phyloP scores from a whole-genome alignment of 2,113 vertebrate genomes.

The Mus musculus region GRCm39 chrX:137757501-137758000 shows the following conservation, averaged over 20 bases:
- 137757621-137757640: slow-evolving; percentile 62
- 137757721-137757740: slow-evolving; percentile 64
- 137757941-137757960: slow-evolving; percentile 61
- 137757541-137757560: slow-evolving; percentile 79
- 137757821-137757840: slow-evolving; percentile 46
- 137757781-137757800: slow-evolving; percentile 59
- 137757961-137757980: slow-evolving; percentile 16
- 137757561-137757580: slow-evolving; percentile 81
- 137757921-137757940: slow-evolving; percentile 4
- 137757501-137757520: slow-evolving; percentile 78
- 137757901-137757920: not conserved
- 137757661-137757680: slow-evolving; percentile 70
- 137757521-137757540: slow-evolving; percentile 77
- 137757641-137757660: slow-evolving; percentile 79
- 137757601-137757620: slow-evolving; percentile 82
- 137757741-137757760: slow-evolving; percentile 66
- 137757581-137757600: slow-evolving; percentile 76
- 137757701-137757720: slow-evolving; percentile 61
- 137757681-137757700: slow-evolving; percentile 68
- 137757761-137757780: slow-evolving; percentile 61
- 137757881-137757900: slow-evolving; percentile 37
- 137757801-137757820: slow-evolving; percentile 32
- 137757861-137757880: slow-evolving; percentile 21
- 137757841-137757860: slow-evolving; percentile 54
- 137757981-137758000: slow-evolving; percentile 46